These are phyloP conservation scores for Phrynosoma platyrhinos DNA, from an alignment of 2,113 vertebrate species.

Conservation along the genomic window DNA sequence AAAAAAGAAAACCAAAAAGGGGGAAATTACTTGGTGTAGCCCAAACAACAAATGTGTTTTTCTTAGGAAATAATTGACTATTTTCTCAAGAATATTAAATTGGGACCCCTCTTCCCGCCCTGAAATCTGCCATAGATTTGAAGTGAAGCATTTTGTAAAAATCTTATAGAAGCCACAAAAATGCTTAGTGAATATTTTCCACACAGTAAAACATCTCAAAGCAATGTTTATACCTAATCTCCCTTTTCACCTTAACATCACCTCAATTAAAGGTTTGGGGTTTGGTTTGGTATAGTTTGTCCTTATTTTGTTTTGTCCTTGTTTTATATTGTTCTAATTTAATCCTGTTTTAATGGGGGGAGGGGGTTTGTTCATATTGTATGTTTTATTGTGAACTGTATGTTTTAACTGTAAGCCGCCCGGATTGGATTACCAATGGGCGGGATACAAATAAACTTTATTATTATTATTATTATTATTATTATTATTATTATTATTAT, in stretches of 20 bases:
- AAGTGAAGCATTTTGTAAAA: slow-evolving; percentile 32
- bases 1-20: background rate
- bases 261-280: background rate
- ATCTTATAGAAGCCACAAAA: background rate
- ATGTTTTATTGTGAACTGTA: no score
- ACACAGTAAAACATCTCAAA: background rate
- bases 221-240: background rate
- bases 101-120: slow-evolving; percentile 34
- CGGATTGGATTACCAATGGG: no score
- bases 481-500: no score
- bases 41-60: slow-evolving; percentile 46
- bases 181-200: slow-evolving; percentile 27
- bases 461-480: no score
- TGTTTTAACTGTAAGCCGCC: no score
- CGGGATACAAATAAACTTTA: no score
- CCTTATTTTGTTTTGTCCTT: no score
- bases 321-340: no score
- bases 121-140: slow-evolving; percentile 30
- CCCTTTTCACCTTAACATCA: slow-evolving; percentile 27
- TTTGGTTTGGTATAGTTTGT: background rate
- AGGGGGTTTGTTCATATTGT: no score
- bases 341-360: no score
- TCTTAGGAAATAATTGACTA: slow-evolving; percentile 54
- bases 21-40: slow-evolving; percentile 48
- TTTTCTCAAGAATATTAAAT: slow-evolving; percentile 53